Base-by-base conservation (phyloP, 2,888 invertebrate genomes). In the Spialia ferax region DNA sequence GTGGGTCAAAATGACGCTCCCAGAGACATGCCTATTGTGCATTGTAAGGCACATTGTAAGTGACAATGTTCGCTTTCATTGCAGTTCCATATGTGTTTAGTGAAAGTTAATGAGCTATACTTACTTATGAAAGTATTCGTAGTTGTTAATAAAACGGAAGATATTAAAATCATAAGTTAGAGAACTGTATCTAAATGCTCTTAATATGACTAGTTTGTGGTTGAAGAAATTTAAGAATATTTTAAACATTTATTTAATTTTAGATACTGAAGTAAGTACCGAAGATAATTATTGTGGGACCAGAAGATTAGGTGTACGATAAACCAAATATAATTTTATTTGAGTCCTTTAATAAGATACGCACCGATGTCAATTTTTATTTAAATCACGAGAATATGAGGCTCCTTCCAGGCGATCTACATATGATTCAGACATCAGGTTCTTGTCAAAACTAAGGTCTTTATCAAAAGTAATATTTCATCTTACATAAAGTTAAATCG, bases 31-130 rank as follows among this genome's bases (percentile, higher is more conserved):
- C 68, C 85, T 77, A 91, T 91, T 91, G 89, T 91, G 83, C 81
- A 85, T 86, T 88, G 86, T 87, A 75, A 73, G 70, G 70, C 48
- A 48, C 48, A 48, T 20, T 48, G 48, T 48, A 48, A 48, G 48
- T 79, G 80, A 81, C 86, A 86, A 81, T 84, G 81, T 81, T 84
- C 83, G 80, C 89, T 90, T 90, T 91, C 88, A 81, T 85, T 82
- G 69, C 70, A 75, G 77, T 68, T 77, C 83, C 82, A 84, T 82
- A 83, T 86, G 82, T 84, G 86, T 81, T 82, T 79, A 79, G 88
- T 84, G 89, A 89, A 88, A 89, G 89, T 83, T 54, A 42, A 62
- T 63, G 69, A 63, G 63, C 56, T 63, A 61, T 68, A 60, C 29
- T 52, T 42, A 15, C 8, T 38, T 52, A 38, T 6, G 73, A 70